Conservation (phyloP, 2,113 vertebrate genomes). For the Muntiacus muntjak region DNA sequence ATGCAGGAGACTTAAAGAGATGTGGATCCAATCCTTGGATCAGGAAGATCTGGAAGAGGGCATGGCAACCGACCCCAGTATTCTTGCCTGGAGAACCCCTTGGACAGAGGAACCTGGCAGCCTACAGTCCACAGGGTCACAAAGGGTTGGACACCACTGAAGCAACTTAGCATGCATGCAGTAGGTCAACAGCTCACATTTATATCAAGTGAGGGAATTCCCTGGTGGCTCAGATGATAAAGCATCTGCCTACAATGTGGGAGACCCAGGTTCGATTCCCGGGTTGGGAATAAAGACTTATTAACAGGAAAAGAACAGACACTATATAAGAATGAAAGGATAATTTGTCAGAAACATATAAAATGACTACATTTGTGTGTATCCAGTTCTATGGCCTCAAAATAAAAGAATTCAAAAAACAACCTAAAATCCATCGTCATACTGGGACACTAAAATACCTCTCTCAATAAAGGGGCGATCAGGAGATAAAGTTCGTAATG, state of each 20-base stretch:
- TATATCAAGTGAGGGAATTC: background rate
- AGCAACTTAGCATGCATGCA: background rate
- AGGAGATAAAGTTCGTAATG: background rate
- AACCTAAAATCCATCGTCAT: background rate
- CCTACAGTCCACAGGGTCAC: too few relatives aligned
- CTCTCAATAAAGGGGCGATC: background rate
- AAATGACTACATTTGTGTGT: background rate
- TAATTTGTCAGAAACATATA: background rate
- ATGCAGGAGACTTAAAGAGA: too few relatives aligned
- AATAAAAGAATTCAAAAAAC: background rate
- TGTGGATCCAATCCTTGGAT: too few relatives aligned
- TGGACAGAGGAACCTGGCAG: too few relatives aligned
- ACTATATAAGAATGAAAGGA: background rate
- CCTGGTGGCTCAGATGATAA: too few relatives aligned
- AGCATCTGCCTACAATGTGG: too few relatives aligned
- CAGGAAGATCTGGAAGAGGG: too few relatives aligned
- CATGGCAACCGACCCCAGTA: too few relatives aligned
- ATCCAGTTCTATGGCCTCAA: background rate
- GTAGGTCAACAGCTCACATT: background rate
- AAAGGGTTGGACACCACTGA: too few relatives aligned
- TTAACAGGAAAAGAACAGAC: background rate
- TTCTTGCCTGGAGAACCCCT: too few relatives aligned
- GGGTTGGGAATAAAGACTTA: background rate
- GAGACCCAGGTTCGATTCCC: too few relatives aligned
- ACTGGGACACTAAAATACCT: background rate